Base-by-base conservation (phyloP, 2,797 vertebrate species). In the Yasuhikotakia modesta region DNA sequence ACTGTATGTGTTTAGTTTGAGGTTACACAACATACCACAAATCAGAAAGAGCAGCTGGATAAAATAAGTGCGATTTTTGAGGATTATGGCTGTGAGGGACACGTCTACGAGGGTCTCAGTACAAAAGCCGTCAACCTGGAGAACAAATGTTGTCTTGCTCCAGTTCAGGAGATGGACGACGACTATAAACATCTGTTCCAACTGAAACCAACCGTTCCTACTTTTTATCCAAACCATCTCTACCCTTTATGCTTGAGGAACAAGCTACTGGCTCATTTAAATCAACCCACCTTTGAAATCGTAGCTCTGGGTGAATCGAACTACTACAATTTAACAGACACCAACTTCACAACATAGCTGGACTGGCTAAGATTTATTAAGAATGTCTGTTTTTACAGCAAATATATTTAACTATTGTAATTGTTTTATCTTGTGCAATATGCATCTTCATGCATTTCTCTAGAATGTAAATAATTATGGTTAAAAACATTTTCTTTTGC, bases 161-260 rank as follows among this genome's bases (percentile, higher is more conserved):
- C 68, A 27, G 53, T 70, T 10, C 57, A 70, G 45, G 67, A 53
- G 21, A 0, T 65, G 60, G 76, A 70, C 2, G 68, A 65, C 24
- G 76, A 78, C 12, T 78, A 78, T 32, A 78, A 70, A 71, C 58
- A 46, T 4, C 76, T 78, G 22, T 21, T 30, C 4, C 48, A 70
- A 50, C 55, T 27, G 13, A 11, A 45, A 12, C 4, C 67, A 27
- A 27, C 27, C 13, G 32, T 46, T 30, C 58, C 76, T 6, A 14
- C 17, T 7, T 70, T 78, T 55, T 78, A 55, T 22, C 76, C 68
- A 5, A 78, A 78, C 50, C 68, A 78, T 39, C 32, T 78, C 68
- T 78, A 78, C 24, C 60, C 76, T 0, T 45, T 78, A 30, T 70
- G 50, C 32, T 5, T 30, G 0, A 55, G 53, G 13, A 65, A 65